Evolutionary conservation across 2,797 vertebrate genomes (phyloP).

Genomic region (Acanthis flammea): DNA sequence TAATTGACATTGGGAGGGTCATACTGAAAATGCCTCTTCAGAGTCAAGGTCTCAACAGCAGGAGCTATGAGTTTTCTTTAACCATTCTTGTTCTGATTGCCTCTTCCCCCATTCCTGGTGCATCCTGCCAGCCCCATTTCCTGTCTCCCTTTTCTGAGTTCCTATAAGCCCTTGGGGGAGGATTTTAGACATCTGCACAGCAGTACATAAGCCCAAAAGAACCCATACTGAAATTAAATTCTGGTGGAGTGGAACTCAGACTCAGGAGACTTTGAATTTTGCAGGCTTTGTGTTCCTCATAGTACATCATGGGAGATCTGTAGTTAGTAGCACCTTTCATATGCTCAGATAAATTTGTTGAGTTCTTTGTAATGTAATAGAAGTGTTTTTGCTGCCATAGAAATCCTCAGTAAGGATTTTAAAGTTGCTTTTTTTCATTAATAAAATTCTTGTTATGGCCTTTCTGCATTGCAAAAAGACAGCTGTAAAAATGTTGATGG

Average conservation of each 20-base stretch:
- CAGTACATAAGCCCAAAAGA: not conserved
- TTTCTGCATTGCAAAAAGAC: not conserved
- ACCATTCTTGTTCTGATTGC: not conserved
- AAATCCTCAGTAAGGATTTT: not conserved
- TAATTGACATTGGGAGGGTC: not conserved
- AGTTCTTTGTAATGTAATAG: not conserved
- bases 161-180: not conserved
- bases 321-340: not conserved
- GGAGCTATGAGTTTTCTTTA: not conserved
- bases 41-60: not conserved
- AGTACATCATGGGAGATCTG: not conserved
- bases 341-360: not conserved
- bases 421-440: not conserved
- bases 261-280: not conserved
- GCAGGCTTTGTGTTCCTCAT: not conserved
- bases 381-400: not conserved
- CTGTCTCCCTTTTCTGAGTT: not conserved
- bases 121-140: not conserved
- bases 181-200: not conserved
- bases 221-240: not conserved
- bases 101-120: not conserved
- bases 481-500: slow-evolving; percentile 27
- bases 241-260: not conserved
- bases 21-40: not conserved
- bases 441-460: not conserved